Evolutionary conservation across 1,140 invertebrate genomes (phyloP).

Genomic region (Charaxes varanes): DNA sequence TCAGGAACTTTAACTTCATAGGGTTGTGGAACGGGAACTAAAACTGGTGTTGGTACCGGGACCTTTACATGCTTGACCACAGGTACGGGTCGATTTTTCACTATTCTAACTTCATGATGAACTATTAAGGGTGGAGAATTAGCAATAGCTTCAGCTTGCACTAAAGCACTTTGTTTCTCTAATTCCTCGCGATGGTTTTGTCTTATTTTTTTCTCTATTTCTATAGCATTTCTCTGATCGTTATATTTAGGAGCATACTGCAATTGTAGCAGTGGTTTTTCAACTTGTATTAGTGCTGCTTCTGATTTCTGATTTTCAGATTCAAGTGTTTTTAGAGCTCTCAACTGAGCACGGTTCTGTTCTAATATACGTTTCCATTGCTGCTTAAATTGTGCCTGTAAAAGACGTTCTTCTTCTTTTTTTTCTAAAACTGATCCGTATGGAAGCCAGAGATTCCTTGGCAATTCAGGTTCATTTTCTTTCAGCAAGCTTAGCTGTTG

Average conservation of each 20-base stretch:
- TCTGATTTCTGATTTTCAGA: slow-evolving; percentile 15
- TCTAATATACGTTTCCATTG: slow-evolving; percentile 23
- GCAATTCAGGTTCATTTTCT: background rate
- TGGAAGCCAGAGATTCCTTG: background rate
- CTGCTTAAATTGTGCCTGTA: slow-evolving; percentile 22
- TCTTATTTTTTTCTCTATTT: slow-evolving; percentile 24
- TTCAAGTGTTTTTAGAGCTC: slow-evolving; percentile 7
- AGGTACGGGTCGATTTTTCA: slow-evolving; percentile 23
- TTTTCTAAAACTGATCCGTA: slow-evolving; percentile 12
- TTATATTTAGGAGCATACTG: slow-evolving; percentile 34
- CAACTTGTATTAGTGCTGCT: slow-evolving; percentile 9
- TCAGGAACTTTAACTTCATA: slow-evolving; percentile 34
- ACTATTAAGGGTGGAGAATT: slow-evolving; percentile 25
- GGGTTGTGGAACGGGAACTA: slow-evolving; percentile 27
- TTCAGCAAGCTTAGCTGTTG: too few relatives aligned
- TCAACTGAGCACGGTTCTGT: slow-evolving; percentile 21
- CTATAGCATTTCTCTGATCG: slow-evolving; percentile 28
- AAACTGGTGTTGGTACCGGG: slow-evolving; percentile 26
- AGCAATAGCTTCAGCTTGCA: slow-evolving; percentile 29
- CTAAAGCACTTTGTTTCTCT: slow-evolving; percentile 31
- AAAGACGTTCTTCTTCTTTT: slow-evolving; percentile 8
- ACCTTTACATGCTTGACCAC: slow-evolving; percentile 31
- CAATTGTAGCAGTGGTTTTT: slow-evolving; percentile 17
- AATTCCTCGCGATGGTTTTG: slow-evolving; percentile 17
- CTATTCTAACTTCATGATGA: slow-evolving; percentile 30